Base-by-base conservation (phyloP, 1,140 invertebrate species). In the Theocolax elegans region DNA sequence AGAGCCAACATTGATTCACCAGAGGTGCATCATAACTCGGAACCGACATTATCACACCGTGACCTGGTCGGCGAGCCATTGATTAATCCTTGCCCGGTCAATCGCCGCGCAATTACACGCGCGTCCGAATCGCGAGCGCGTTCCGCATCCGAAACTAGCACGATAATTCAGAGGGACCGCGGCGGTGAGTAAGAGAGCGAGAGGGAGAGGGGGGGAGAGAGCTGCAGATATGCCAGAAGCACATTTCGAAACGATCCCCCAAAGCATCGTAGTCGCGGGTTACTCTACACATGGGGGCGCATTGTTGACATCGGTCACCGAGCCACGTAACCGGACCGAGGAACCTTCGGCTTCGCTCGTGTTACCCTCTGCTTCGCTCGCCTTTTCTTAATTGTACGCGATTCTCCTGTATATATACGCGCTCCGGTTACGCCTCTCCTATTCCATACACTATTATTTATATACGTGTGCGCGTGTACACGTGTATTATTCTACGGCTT, bases 221-320 rank as follows among this genome's bases (percentile, higher is more conserved):
- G n/a, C n/a, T n/a, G n/a, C n/a, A n/a, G n/a, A n/a, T n/a, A n/a
- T n/a, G n/a, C n/a, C n/a, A n/a, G n/a, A n/a, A n/a, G n/a, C n/a
- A n/a, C n/a, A n/a, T n/a, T n/a, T n/a, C n/a, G n/a, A n/a, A n/a
- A n/a, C n/a, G 40, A 60, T 60, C 42, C 27, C n/a, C 38, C 58
- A 60, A 40, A 58, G 54, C 31, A 35, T 35, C 10, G 10, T 35
- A 35, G 31, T 35, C 10, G 10, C 35, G 10, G 31, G 40, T 19
- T 56, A 13, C 13, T n/a, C 13, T 15, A 27, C 15, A 27, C 42
- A 68, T 63, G 51, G 29, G 65, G 59, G 64, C 19, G 29, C 49
- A 72, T 68, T 72, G 67, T 58, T 35, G 54, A 65, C 54, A 48
- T 53, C 44, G 48, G 54, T 58, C 48, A 48, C 15, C 31, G 51